Evolutionary conservation across 2,113 vertebrate genomes (phyloP), one percentile per base, ranked within the genome.

Genomic region (Ceuthmochares aereus): DNA sequence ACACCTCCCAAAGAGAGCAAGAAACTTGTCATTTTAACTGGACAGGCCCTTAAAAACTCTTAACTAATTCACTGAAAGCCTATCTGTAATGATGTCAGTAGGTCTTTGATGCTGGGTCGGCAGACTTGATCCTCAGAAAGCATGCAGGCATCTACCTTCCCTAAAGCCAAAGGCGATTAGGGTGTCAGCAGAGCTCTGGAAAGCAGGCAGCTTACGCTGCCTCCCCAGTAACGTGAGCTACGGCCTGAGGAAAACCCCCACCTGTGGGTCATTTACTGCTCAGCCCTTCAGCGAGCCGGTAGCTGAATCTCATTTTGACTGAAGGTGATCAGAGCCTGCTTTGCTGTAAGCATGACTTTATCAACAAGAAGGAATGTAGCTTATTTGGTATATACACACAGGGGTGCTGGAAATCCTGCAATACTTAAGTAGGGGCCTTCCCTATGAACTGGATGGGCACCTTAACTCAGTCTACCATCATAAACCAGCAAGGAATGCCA

Each of bases 321-420:
- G 25, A 66, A 88, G 55, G 30, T 45, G 32, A 64, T 58, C 82
- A 80, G 52, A 86, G 52, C 76, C 47, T 67, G 60, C 64, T 74
- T 88, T 83, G 42, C 70, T 69, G n/a, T 15, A 40, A 70, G 69
- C 43, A 36, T 1, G 4, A 79, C 56, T 55, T 42, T 11, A 63
- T 80, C 47, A 64, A 7, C 0, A 1, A 86, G 83, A 60, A 88
- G 64, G 29, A 94, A 69, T 0, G 0, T 68, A 68, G 52, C 18
- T 42, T 40, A n/a, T 66, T 5, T 34, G 30, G 45, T 80, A 37
- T 63, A 34, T 63, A 67, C 75, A 75, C 70, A 70, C 47, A 60
- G 67, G 2, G 43, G 69, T 84, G 92, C 96, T 95, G 89, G 73
- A 93, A 89, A 64, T 75, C 80, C 83, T 94, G 93, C 88, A 96